Evolutionary conservation across 2,888 invertebrate species (phyloP).

Genomic region (Carcina quercana): DNA sequence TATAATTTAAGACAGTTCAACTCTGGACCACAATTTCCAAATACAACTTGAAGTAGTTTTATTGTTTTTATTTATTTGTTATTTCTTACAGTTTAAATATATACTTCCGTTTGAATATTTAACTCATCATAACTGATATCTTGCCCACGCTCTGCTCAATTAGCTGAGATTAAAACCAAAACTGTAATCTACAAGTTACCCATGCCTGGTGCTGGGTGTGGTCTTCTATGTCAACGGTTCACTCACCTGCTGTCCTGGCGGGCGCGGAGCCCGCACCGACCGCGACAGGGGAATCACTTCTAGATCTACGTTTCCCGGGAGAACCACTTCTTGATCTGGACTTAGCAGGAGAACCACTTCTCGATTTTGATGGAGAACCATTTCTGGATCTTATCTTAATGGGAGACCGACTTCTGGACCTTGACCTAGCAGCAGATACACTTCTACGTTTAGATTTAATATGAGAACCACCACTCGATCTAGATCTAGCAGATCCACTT

Average conservation of each 20-base stretch:
- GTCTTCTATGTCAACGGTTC: not conserved
- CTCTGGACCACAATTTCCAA: no score
- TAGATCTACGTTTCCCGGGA: conserved; percentile 10
- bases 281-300: not conserved
- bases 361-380: conserved; percentile 17
- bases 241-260: not conserved
- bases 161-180: not conserved
- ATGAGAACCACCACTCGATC: conserved; percentile 19
- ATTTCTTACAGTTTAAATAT: no score
- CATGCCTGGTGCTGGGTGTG: not conserved
- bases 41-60: no score
- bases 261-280: no score
- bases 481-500: conserved; percentile 12
- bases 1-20: no score
- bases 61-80: no score
- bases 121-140: no score
- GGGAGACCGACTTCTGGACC: conserved; percentile 16
- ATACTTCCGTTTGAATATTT: no score
- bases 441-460: conserved; percentile 16
- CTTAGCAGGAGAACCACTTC: conserved; percentile 14
- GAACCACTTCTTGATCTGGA: conserved; percentile 17
- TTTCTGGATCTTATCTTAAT: conserved; percentile 23
- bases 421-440: conserved; percentile 12
- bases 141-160: no score
- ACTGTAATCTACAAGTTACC: not conserved